Evolutionary conservation across 2,888 invertebrate genomes (phyloP), one percentile per base, ranked within the genome.

Genomic region (Argyresthia goedartella): DNA sequence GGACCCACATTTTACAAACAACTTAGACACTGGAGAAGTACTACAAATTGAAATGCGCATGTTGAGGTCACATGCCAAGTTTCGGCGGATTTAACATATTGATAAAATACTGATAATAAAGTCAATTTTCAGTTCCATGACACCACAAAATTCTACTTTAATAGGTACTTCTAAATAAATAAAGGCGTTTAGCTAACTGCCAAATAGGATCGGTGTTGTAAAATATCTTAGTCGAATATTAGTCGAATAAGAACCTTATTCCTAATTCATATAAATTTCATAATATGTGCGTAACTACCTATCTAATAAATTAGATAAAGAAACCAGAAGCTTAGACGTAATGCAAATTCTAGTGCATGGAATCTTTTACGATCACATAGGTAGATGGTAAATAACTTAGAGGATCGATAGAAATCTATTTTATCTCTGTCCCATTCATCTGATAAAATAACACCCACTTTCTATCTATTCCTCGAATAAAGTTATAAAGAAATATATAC

Each of bases 131-230:
- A 66, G 76, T 79, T 73, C 64, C 60, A 64, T 66, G 66, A 65
- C 64, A 65, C 54, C 52, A 52, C 25, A 8, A 42, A 41, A 35
- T 16, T 50, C 48, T 49, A 44, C 13, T 36, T 25, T 25, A 25
- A 25, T 4, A 25, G 25, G 25, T 66, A 66, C 58, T 62, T 67
- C 65, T 67, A 66, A 66, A 65, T 63, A 63, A 59, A 67, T 63
- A 65, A 69, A 73, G 72, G 68, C 69, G 68, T 71, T 78, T 81
- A 80, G 79, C 68, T 79, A 73, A 85, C 84, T 85, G 85, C 82
- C 84, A 84, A 84, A 85, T 81, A 81, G 73, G 67, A 67, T 80
- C 73, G 72, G 69, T 84, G 80, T 82, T 79, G 74, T 81, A 77
- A 75, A 74, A 73, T 75, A 76, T 72, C 75, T 68, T 78, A 81